Conservation (phyloP, 2,888 invertebrate genomes). For the Lymantria dispar region DNA sequence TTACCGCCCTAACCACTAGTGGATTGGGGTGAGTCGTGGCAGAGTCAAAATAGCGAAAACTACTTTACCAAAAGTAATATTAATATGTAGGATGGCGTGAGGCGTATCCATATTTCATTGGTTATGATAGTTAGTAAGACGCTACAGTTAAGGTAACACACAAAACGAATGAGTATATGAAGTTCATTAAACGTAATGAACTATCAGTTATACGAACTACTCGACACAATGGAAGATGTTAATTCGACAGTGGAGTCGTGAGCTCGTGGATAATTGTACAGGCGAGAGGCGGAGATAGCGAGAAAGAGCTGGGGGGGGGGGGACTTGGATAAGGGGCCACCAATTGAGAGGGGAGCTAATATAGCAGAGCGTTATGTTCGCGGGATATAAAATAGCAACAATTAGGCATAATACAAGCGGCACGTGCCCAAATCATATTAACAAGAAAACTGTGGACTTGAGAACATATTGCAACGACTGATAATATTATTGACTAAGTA, state of each 20-base stretch:
- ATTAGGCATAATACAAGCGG: slow-evolving; percentile 43
- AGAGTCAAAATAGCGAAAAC: too few relatives aligned
- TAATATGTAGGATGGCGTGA: too few relatives aligned
- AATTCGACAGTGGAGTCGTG: slow-evolving; percentile 7
- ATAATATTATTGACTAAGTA: too few relatives aligned
- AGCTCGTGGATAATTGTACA: slow-evolving; percentile 7
- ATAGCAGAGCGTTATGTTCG: slow-evolving; percentile 35
- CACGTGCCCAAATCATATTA: slow-evolving; percentile 5
- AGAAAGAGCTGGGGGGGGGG: too few relatives aligned
- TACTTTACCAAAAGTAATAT: too few relatives aligned
- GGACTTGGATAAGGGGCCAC: too few relatives aligned
- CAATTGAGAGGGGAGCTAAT: slow-evolving; percentile 36
- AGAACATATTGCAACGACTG: too few relatives aligned
- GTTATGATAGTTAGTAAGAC: too few relatives aligned
- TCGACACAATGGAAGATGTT: slow-evolving; percentile 6
- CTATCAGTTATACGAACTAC: slow-evolving; percentile 15
- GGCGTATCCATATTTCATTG: too few relatives aligned
- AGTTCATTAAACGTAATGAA: slow-evolving; percentile 16
- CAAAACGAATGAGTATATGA: slow-evolving; percentile 2
- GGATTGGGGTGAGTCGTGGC: too few relatives aligned
- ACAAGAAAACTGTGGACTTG: slow-evolving; percentile 15
- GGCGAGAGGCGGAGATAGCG: slow-evolving; percentile 23
- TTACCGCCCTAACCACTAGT: too few relatives aligned
- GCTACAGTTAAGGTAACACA: too few relatives aligned
- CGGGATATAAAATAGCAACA: slow-evolving; percentile 46